Evolutionary conservation across 2,113 vertebrate species (phyloP).

Genomic region (Notarius lentiginosus): DNA sequence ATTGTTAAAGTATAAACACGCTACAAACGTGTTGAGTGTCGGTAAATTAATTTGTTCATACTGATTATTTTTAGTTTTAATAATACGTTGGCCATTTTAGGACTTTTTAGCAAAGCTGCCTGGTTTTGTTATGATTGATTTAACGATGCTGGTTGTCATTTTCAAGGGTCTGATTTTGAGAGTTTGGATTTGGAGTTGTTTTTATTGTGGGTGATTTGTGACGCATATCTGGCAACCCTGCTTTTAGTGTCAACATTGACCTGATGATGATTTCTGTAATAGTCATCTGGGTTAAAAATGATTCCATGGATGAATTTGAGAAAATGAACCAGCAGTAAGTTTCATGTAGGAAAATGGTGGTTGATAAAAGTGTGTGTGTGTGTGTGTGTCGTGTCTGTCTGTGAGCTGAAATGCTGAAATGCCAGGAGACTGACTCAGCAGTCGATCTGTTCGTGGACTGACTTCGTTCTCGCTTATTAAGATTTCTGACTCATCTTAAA

Average conservation of each 20-base stretch:
- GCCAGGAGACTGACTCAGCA: slow-evolving; percentile 22
- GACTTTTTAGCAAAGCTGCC: not conserved
- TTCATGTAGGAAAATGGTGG: not conserved
- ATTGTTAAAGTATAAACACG: not conserved
- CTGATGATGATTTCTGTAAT: not conserved
- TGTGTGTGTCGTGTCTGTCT: not conserved
- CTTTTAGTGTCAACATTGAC: not conserved
- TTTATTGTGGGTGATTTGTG: not conserved
- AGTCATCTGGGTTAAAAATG: not conserved
- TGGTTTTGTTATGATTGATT: not conserved
- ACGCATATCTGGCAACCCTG: not conserved
- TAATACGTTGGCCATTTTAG: not conserved
- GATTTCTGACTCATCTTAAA: slow-evolving; percentile 32
- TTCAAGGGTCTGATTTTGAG: not conserved
- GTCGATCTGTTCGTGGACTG: slow-evolving; percentile 7
- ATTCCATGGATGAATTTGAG: not conserved
- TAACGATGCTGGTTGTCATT: too few relatives aligned
- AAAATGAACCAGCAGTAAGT: not conserved
- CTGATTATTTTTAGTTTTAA: not conserved
- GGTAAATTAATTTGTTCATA: not conserved
- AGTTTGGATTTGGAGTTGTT: not conserved
- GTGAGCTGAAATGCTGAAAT: slow-evolving; percentile 6
- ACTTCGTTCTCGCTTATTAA: not conserved
- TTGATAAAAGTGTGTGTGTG: not conserved
- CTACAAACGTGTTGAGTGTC: not conserved